Evolutionary conservation across 2,797 vertebrate species (phyloP).

Genomic region (Chromis chromis): DNA sequence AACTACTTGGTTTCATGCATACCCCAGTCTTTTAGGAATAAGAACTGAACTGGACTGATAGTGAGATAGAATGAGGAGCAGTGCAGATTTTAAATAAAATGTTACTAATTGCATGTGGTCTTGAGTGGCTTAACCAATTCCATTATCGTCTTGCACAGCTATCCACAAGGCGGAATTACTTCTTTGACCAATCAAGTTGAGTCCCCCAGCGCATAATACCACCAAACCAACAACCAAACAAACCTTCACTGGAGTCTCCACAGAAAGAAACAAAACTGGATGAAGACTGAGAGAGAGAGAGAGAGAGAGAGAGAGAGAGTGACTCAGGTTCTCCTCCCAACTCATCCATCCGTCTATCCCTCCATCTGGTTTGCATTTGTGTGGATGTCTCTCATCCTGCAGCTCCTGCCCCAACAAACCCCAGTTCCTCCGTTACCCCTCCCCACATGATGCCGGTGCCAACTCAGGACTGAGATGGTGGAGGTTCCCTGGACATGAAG

Average conservation of each 20-base stretch:
- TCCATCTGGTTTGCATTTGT: conserved; percentile 81
- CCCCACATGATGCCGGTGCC: conserved; percentile 51
- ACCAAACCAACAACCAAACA: conserved; percentile 4
- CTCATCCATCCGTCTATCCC: conserved; percentile 64
- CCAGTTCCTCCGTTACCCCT: conserved; percentile 41
- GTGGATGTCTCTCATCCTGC: conserved; percentile 73
- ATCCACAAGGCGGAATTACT: conserved; percentile 7
- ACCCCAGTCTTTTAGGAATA: neutral
- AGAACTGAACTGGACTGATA: neutral
- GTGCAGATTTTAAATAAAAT: neutral
- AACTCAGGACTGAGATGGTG: conserved; percentile 40
- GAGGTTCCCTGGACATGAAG: conserved; percentile 58
- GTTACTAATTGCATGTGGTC: conserved; percentile 1
- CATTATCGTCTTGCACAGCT: conserved; percentile 8
- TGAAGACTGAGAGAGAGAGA: conserved; percentile 25
- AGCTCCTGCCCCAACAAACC: conserved; percentile 58
- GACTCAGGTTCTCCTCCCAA: conserved; percentile 75
- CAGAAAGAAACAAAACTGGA: conserved; percentile 34
- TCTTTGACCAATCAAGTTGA: conserved; percentile 24
- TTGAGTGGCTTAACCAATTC: conserved; percentile 2
- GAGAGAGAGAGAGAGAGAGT: conserved; percentile 46
- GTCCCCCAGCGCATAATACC: conserved; percentile 8
- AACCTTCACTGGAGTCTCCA: conserved; percentile 4
- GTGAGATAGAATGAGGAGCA: neutral
- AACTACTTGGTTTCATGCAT: neutral